phyloP scores from a whole-genome alignment of 1,140 invertebrate genomes.

The Drosophila subobscura region DNA sequence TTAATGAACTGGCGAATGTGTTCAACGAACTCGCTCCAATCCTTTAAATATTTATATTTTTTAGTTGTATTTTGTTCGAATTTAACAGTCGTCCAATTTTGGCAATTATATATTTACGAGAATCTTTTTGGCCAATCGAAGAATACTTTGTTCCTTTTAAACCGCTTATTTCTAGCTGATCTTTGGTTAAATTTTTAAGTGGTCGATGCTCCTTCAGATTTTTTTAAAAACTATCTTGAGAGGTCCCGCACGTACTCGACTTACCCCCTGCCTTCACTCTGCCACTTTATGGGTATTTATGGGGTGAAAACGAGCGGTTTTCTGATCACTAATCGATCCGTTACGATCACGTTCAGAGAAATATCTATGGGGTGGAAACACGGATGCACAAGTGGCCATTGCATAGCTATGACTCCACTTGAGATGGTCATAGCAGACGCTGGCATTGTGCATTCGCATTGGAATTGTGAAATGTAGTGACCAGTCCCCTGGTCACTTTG shows the following conservation, averaged over 20 bases:
- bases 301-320: neutral
- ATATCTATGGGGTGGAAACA: constrained; percentile 31
- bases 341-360: constrained; percentile 26
- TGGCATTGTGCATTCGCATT: neutral
- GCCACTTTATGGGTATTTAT: too few species aligned
- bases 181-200: too few species aligned
- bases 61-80: too few species aligned
- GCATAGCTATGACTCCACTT: constrained; percentile 29
- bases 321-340: neutral
- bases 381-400: constrained; percentile 12
- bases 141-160: too few species aligned
- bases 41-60: too few species aligned
- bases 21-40: too few species aligned
- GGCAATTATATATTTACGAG: too few species aligned
- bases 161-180: too few species aligned
- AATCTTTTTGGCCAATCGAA: too few species aligned
- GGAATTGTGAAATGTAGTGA: constrained; percentile 23
- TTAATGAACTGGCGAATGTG: too few species aligned
- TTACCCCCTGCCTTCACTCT: neutral
- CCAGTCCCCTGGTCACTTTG: constrained; percentile 16
- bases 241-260: constrained; percentile 17
- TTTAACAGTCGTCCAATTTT: too few species aligned
- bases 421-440: neutral
- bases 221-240: neutral
- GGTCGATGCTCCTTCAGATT: too few species aligned